These are phyloP conservation scores for Burhinus oedicnemus DNA, from an alignment of 2,113 vertebrate genomes.

Conservation along the genomic window DNA sequence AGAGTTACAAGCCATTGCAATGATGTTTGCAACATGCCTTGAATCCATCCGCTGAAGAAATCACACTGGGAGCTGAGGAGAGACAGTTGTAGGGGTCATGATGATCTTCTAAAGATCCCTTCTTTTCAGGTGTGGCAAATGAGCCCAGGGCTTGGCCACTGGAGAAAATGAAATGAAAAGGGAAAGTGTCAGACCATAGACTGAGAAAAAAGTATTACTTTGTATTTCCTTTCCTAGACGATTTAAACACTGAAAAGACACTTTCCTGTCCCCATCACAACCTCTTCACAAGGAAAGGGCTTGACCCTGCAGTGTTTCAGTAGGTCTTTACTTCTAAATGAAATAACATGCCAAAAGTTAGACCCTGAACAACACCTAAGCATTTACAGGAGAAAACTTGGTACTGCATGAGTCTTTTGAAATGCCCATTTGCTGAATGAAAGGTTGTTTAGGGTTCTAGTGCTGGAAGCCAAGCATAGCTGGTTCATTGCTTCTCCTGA, in stretches of 20 bases:
- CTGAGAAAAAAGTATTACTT: background rate
- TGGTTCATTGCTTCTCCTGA: background rate
- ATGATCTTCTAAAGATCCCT: background rate
- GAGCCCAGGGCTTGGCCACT: background rate
- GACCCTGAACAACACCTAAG: background rate
- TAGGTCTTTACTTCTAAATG: background rate
- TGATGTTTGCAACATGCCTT: background rate
- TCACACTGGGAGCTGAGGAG: background rate
- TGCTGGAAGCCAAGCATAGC: background rate
- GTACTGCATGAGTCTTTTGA: background rate
- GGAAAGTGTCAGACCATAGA: background rate
- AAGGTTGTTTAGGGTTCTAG: background rate
- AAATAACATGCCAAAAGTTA: background rate
- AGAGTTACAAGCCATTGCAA: background rate
- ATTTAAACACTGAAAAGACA: background rate
- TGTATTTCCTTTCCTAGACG: background rate
- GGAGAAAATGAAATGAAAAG: background rate
- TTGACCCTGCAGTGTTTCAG: background rate
- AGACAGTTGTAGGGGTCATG: background rate
- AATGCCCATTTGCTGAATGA: background rate
- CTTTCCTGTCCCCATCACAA: background rate
- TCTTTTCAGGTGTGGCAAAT: background rate
- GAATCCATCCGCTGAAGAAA: background rate
- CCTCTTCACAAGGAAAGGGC: background rate
- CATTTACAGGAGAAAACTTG: background rate